These are phyloP conservation scores for Gobio occitaniae DNA, from an alignment of 2,797 vertebrate species.

Conservation along the genomic window DNA sequence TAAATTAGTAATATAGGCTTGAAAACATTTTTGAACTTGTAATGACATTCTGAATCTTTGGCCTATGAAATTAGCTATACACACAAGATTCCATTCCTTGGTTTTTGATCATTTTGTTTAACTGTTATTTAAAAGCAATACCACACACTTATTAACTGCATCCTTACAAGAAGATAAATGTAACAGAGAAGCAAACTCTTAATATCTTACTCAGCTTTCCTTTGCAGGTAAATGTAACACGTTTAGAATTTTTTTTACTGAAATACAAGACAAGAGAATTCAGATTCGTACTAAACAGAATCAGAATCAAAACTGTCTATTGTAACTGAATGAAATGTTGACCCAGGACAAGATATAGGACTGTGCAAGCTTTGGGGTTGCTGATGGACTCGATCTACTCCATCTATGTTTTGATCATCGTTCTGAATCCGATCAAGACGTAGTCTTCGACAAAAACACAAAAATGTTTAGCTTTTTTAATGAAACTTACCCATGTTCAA, in stretches of 20 bases:
- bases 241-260: not conserved
- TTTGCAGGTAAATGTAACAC: not conserved
- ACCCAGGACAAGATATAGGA: no score
- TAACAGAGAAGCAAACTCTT: not conserved
- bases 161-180: not conserved
- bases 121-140: slow-evolving; percentile 11
- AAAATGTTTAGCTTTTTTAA: no score
- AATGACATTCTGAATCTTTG: not conserved
- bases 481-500: not conserved
- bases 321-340: no score
- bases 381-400: no score
- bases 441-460: no score
- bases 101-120: not conserved
- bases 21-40: not conserved
- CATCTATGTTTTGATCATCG: no score
- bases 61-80: not conserved
- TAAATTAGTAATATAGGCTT: not conserved
- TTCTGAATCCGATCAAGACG: no score
- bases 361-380: no score
- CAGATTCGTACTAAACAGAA: no score
- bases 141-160: not conserved
- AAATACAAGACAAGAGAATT: not conserved
- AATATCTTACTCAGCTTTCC: not conserved
- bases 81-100: not conserved
- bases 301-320: no score